Base-by-base conservation (phyloP, 2,113 vertebrate genomes). In the Gobio gobio region DNA sequence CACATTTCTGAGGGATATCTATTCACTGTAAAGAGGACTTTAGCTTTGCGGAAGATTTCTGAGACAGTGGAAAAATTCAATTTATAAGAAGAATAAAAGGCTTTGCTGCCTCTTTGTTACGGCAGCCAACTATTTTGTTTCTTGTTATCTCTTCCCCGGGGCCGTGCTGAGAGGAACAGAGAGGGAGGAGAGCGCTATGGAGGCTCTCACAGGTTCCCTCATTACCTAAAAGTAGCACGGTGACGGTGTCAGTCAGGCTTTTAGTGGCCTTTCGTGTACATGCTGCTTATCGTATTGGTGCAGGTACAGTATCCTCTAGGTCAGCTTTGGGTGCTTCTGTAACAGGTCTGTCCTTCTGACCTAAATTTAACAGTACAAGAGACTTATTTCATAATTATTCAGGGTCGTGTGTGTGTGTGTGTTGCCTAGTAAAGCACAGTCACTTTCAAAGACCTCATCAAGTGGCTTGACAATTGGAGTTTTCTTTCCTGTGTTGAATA, bases 81-180 rank as follows among this genome's bases (percentile, higher is more conserved):
- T 88, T 83, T 73, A 84, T 88, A 85, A 66, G 83, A 73, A 83
- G 70, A 85, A 86, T 56, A 85, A 64, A 88, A 79, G 76, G 82
- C 86, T 87, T 87, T 82, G 77, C 56, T 29, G 40, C 45, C 16
- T 80, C 78, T 87, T 87, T 84, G 77, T 87, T 81, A 87, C 13
- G n/a, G 82, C 63, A 74, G 75, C 78, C 78, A 80, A 64, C 82
- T 87, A 83, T 87, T 87, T 87, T 87, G 86, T 87, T 85, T 87
- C 73, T 66, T 85, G 86, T 85, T 87, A 85, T 85, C 86, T 84
- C 68, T 77, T 79, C 86, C 78, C 83, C 26, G 66, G 59, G 78
- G 83, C 59, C n/a, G 10, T 68, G 85, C 58, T 75, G 58, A 86
- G 80, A 86, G 78, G 78, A 51, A 73, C 18, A 9, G 79, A 29